Evolutionary conservation across 2,888 invertebrate species (phyloP), one percentile per base, ranked within the genome.

Genomic region (Heliconius aoede): DNA sequence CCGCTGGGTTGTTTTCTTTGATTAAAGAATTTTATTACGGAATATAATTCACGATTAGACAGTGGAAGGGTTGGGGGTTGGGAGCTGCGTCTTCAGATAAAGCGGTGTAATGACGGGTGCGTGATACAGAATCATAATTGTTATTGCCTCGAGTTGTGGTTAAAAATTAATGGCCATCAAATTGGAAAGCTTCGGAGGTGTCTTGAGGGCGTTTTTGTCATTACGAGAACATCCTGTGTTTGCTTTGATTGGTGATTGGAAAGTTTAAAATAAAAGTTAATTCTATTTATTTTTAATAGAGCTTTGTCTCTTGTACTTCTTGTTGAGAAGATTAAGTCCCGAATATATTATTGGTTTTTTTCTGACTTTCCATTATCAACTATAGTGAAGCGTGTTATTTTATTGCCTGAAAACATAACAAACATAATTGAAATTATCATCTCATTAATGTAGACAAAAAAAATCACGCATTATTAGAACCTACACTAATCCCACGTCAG

Each of bases 11-110:
- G 93, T 94, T 93, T 93, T 94, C 94, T 94, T 94, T 94, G 94
- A 94, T 94, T 94, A 94, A 94, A 94, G 94, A 94, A 94, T 94
- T 94, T 94, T 94, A 94, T 94, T 94, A 92, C 91, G 84, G 90
- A 86, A 85, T 90, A 94, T 94, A 94, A 93, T 93, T 94, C 94
- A 94, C 94, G 94, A 94, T 94, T 94, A 94, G 93, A 91, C 89
- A 90, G 86, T 86, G 89, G n/a, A 92, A 92, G 93, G 92, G 93
- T 91, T 90, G 87, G 84, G 85, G 86, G 86, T 91, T 90, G 87
- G 84, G 85, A 86, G 86, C 88, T 89, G 89, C 86, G 89, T 84
- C 87, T 88, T 83, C 86, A 91, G 93, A 94, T 94, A 93, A 93
- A 93, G 88, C 90, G 88, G 85, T 87, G 90, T 91, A 92, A 92